Base-by-base conservation (phyloP, 2,888 invertebrate species). In the Acrocyrtus sp. region DNA sequence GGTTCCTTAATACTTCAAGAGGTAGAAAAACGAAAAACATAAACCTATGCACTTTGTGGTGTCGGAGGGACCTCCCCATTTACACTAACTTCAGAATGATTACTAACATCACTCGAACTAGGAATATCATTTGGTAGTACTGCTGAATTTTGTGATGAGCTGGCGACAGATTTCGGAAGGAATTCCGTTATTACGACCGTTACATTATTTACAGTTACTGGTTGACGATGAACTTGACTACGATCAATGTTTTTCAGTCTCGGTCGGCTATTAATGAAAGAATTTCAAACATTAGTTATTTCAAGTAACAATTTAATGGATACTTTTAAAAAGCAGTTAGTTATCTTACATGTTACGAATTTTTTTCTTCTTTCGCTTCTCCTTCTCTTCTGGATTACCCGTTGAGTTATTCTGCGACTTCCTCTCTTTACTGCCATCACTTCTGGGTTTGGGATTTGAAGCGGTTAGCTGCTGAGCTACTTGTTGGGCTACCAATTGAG, bases 121-220 rank as follows among this genome's bases (percentile, higher is more conserved):
- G 80, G 80, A 73, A 80, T 74, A 61, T 80, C 79, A 45, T 72
- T 61, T 57, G 78, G 76, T 72, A 78, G 74, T 47, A 79, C 76
- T 17, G 79, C 77, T 39, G 77, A 79, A 48, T 72, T 77, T 60
- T 78, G 78, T 53, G 78, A 76, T 63, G 77, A 75, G 72, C 70
- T 74, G 70, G 79, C 70, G 24, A 75, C 76, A 72, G 75, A 81
- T 78, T 94, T 94, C 80, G 94, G 93, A 84, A 94, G 93, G 85
- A 94, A 97, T 86, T 98, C 98, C 72, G 98, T 98, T 84, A 98
- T 96, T 79, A 96, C 92, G 75, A 98, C 97, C 56, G 98, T 98
- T 73, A 98, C 95, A 82, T 95, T 96, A 85, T 96, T 97, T 39
- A 97, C 97, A 56, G 98, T 98, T 82, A 97, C 95, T 86, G 96